phyloP scores from a whole-genome alignment of 2,888 invertebrate species.

The Lapara coniferarum region DNA sequence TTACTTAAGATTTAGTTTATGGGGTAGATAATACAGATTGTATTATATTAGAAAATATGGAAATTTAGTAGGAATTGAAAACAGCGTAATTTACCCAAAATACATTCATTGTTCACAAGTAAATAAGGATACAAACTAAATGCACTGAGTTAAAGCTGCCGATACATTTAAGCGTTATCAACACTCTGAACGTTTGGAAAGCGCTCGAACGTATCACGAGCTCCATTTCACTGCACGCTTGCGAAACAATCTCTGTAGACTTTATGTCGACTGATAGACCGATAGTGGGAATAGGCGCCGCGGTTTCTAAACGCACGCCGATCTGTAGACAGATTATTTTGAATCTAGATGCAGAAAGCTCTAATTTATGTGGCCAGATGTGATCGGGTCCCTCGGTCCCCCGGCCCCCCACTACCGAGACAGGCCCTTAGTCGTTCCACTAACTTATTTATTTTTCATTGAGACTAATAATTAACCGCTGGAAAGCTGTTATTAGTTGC shows the following conservation, averaged over 20 bases:
- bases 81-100: not conserved
- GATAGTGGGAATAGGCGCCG: constrained; percentile 22
- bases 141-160: not conserved
- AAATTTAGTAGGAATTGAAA: not conserved
- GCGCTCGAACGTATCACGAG: not conserved
- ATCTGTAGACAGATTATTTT: constrained; percentile 32
- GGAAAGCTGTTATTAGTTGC: constrained; percentile 33
- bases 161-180: constrained; percentile 19
- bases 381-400: not conserved
- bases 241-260: constrained; percentile 18
- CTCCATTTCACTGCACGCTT: constrained; percentile 16
- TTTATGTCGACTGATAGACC: constrained; percentile 16
- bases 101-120: not conserved
- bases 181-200: constrained; percentile 12
- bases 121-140: not conserved
- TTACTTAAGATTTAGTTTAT: too few relatives aligned
- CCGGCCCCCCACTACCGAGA: not conserved
- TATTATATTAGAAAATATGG: too few relatives aligned
- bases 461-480: constrained; percentile 33
- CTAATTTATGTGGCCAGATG: constrained; percentile 26
- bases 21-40: too few relatives aligned
- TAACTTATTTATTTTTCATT: constrained; percentile 37
- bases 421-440: constrained; percentile 21
- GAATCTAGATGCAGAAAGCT: constrained; percentile 32
- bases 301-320: constrained; percentile 13